Percentiles rank a stretch among this genome's conserved stretches.
These are phyloP conservation scores for Norana najaformis DNA, from an alignment of 2,888 invertebrate genomes.

Conservation along the genomic window DNA sequence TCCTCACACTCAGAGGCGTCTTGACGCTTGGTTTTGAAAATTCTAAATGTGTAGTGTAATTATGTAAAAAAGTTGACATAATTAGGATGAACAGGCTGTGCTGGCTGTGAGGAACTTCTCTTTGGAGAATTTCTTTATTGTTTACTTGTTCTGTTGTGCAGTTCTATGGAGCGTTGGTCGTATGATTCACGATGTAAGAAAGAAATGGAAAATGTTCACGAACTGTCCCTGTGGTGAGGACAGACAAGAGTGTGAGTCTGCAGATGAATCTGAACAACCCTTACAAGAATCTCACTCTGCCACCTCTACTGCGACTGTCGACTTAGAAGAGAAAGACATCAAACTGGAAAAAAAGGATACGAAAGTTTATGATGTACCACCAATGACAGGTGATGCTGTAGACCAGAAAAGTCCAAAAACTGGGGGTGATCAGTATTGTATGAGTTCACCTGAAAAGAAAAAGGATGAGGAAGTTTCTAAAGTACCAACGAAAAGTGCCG, in stretches of 20 bases:
- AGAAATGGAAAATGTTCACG: slow-evolving; percentile 78
- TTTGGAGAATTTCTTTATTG: not conserved
- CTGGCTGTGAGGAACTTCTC: too few species aligned
- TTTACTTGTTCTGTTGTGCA: slow-evolving; percentile 39
- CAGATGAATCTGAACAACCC: not conserved
- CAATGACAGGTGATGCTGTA: not conserved
- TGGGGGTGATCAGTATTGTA: not conserved
- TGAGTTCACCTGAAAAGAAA: not conserved
- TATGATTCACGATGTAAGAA: slow-evolving; percentile 77
- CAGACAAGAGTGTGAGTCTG: not conserved
- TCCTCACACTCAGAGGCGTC: too few species aligned
- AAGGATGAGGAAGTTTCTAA: not conserved
- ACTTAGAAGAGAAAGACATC: not conserved
- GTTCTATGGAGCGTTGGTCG: slow-evolving; percentile 64
- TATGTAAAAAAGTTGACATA: too few species aligned
- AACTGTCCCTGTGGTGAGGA: slow-evolving; percentile 71
- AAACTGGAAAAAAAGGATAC: too few species aligned
- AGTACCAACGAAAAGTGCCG: not conserved
- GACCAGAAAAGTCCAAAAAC: not conserved
- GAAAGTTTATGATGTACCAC: not conserved
- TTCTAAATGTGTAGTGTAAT: too few species aligned
- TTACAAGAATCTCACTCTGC: not conserved
- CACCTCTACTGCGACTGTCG: not conserved
- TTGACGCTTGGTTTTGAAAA: not conserved
- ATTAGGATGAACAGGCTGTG: too few species aligned